Base-by-base conservation (phyloP, 1,140 invertebrate species). In the Brachionus rotundiformis region DNA sequence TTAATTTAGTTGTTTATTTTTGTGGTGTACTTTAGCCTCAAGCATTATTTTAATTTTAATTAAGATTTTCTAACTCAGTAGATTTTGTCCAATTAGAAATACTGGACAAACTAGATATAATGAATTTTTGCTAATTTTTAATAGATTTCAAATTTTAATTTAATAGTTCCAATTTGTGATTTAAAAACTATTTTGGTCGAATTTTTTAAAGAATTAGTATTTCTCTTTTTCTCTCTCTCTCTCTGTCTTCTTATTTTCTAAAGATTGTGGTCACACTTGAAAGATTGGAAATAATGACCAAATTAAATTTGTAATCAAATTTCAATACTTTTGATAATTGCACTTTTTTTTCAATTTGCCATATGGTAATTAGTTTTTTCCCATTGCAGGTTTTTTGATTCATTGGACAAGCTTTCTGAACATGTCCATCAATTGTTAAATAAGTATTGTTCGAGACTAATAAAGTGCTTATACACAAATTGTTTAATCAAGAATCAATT, bases 371-470 rank as follows among this genome's bases (percentile, higher is more conserved):
- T 54, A 54, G 7, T 54, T 54, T 54, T 54, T 54, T 54, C 47
- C 47, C 47, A 54, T 54, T 54, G 47, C 47, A 19, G 47, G 47
- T 54, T 54, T n/a, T 41, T 41, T n/a, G 47, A 54, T 54, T 54
- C 47, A 54, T 19, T 54, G 47, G 47, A 19, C 47, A 54, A 19
- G 16, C 47, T 54, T 8, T 19, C 19, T 54, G 47, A 54, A 54
- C 47, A 54, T 54, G 47, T 54, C 47, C 19, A 23, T 54, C 16
- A 54, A 54, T 49, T 5, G 44, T 16, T 39, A 39, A 6, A 7
- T 2, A 7, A 54, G 47, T 54, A n/a, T 3, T 8, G 19, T 19
- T 54, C 23, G 47, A 54, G 47, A 54, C 19, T 19, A 54, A 54
- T 54, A 49, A 19, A 49, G 44, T n/a, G 0, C 16, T 19, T 19